phyloP scores from a whole-genome alignment of 2,888 invertebrate species.

The Lasioglossum malachurum region DNA sequence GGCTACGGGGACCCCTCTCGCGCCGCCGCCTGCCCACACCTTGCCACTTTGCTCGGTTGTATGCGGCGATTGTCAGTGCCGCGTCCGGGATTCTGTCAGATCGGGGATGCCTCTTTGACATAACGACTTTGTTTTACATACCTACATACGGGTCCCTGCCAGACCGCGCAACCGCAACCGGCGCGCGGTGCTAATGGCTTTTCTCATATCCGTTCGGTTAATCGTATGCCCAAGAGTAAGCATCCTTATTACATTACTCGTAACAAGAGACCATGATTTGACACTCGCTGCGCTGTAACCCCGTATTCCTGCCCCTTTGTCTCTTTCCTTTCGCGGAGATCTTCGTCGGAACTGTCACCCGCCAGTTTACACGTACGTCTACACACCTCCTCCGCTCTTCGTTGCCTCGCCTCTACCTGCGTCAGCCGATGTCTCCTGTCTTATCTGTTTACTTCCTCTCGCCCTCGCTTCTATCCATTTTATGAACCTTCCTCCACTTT shows the following conservation, averaged over 20 bases:
- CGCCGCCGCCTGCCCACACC: constrained; percentile 27
- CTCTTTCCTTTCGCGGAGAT: background rate
- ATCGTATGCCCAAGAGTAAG: background rate
- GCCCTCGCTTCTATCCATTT: background rate
- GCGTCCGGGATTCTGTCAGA: constrained; percentile 57
- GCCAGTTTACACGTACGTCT: background rate
- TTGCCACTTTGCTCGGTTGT: constrained; percentile 53
- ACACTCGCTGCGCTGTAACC: background rate
- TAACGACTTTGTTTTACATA: constrained; percentile 63
- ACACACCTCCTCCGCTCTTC: background rate
- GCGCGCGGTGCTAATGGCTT: background rate
- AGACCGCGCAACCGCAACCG: constrained; percentile 1
- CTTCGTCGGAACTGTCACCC: background rate
- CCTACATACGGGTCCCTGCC: constrained; percentile 18
- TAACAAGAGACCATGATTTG: background rate
- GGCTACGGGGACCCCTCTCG: constrained; percentile 76
- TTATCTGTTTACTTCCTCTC: background rate
- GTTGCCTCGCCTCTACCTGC: background rate
- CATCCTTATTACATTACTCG: background rate
- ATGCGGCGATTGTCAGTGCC: constrained; percentile 63
- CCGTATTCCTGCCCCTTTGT: background rate
- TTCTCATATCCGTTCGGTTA: background rate
- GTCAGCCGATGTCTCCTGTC: background rate
- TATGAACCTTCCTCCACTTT: background rate
- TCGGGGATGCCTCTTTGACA: constrained; percentile 56